phyloP scores from a whole-genome alignment of 2,797 vertebrate genomes.

The Galaxias olidus region DNA sequence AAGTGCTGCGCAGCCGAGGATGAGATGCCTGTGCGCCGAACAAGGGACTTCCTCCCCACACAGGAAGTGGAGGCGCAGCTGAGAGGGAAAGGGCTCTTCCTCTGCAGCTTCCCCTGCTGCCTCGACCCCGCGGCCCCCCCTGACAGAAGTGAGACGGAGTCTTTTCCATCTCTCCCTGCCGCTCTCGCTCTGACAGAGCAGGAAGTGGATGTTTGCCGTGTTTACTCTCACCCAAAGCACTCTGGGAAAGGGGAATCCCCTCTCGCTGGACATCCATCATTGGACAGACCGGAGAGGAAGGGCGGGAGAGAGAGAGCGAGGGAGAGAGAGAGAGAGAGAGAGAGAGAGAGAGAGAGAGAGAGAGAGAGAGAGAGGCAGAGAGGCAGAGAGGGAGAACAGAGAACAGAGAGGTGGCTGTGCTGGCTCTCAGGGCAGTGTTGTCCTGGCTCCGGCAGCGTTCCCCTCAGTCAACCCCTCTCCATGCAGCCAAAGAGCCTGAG shows the following conservation, averaged over 20 bases:
- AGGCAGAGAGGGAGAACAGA: background rate
- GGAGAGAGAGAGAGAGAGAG: background rate
- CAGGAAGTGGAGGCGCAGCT: conserved; percentile 83
- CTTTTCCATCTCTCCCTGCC: conserved; percentile 5
- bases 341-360: conserved; percentile 1
- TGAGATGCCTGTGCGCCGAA: conserved; percentile 80
- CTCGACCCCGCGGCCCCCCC: conserved; percentile 6
- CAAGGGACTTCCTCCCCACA: conserved; percentile 82
- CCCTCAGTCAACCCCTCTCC: too few relatives aligned
- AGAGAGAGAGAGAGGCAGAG: background rate
- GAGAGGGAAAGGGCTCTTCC: conserved; percentile 89
- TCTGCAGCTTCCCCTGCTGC: conserved; percentile 43
- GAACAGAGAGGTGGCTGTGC: too few relatives aligned
- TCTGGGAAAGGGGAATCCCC: conserved; percentile 71
- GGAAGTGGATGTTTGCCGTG: conserved; percentile 63
- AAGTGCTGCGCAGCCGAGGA: conserved; percentile 79
- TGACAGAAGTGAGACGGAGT: conserved; percentile 52
- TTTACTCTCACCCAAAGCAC: conserved; percentile 66
- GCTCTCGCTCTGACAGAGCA: conserved; percentile 36
- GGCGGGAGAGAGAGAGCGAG: background rate
- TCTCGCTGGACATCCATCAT: conserved; percentile 66
- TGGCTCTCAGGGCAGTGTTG: too few relatives aligned
- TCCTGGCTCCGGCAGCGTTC: too few relatives aligned
- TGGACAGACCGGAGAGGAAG: background rate
- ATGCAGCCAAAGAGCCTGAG: too few relatives aligned